Percentiles rank a stretch among this genome's conserved stretches.
Evolutionary conservation across 2,888 invertebrate species (phyloP).

Genomic region (Cyclophora punctaria): DNA sequence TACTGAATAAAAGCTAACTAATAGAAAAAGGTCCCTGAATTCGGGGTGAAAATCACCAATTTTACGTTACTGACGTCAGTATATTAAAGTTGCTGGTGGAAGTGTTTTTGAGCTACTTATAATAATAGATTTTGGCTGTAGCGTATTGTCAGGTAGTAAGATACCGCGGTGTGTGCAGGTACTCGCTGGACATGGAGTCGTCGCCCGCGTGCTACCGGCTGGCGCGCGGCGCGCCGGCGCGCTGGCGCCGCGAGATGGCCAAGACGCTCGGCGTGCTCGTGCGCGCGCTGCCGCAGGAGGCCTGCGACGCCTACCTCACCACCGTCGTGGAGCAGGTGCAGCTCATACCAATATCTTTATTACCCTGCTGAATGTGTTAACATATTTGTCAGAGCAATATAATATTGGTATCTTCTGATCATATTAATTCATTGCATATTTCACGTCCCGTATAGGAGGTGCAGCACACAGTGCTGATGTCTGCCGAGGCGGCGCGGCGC

Average conservation of each 20-base stretch:
- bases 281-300: constrained; percentile 82
- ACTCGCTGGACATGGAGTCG: constrained; percentile 79
- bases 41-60: no score
- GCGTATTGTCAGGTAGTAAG: no score
- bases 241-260: constrained; percentile 74
- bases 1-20: no score
- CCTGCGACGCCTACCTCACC: constrained; percentile 86
- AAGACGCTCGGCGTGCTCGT: constrained; percentile 80
- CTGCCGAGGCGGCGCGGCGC: constrained; percentile 84
- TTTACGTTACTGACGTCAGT: no score
- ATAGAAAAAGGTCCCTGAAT: no score
- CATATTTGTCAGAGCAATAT: background rate
- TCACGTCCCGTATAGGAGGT: constrained; percentile 74
- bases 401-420: background rate
- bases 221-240: constrained; percentile 73
- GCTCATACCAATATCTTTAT: no score
- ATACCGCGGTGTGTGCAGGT: constrained; percentile 56
- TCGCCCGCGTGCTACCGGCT: constrained; percentile 86
- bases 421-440: background rate
- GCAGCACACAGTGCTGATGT: constrained; percentile 86
- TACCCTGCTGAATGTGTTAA: no score
- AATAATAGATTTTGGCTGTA: no score
- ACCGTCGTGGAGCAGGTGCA: constrained; percentile 85
- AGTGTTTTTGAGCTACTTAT: no score
- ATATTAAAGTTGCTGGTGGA: no score